Evolutionary conservation across 2,888 invertebrate species (phyloP).

Genomic region (Periphyllus acericola): DNA sequence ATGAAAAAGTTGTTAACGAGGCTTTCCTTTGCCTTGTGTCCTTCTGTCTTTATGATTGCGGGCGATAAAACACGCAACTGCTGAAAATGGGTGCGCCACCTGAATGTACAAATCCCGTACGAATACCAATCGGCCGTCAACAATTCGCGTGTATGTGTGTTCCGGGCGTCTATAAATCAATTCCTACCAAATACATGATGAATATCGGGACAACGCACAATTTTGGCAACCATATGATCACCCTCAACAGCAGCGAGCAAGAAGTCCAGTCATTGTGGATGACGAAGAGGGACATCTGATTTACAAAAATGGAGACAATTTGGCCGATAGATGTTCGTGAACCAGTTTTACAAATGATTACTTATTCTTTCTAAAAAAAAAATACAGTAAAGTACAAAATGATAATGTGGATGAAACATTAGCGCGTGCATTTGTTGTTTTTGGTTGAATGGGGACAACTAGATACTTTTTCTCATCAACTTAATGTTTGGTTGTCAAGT

Average conservation of each 20-base stretch:
- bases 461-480: constrained; percentile 48
- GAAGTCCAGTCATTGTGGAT: constrained; percentile 93
- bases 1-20: constrained; percentile 71
- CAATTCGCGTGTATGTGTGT: constrained; percentile 60
- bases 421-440: constrained; percentile 58
- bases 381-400: constrained; percentile 59
- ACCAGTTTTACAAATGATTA: constrained; percentile 60
- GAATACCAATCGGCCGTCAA: constrained; percentile 57
- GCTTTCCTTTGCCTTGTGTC: constrained; percentile 75
- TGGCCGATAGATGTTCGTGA: constrained; percentile 99
- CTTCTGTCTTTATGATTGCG: constrained; percentile 75
- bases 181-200: constrained; percentile 59
- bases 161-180: constrained; percentile 56
- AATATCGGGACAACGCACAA: constrained; percentile 50
- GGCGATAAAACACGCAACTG: constrained; percentile 66
- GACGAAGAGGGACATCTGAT: constrained; percentile 99
- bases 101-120: constrained; percentile 60
- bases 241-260: constrained; percentile 76
- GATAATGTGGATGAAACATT: constrained; percentile 61
- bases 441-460: constrained; percentile 57
- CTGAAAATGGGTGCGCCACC: constrained; percentile 60
- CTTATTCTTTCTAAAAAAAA: constrained; percentile 55
- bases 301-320: constrained; percentile 98
- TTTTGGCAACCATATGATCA: constrained; percentile 53
- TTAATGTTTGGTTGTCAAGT: constrained; percentile 51